Conservation (phyloP, 2,888 invertebrate species). For the Cantharis rufa region DNA sequence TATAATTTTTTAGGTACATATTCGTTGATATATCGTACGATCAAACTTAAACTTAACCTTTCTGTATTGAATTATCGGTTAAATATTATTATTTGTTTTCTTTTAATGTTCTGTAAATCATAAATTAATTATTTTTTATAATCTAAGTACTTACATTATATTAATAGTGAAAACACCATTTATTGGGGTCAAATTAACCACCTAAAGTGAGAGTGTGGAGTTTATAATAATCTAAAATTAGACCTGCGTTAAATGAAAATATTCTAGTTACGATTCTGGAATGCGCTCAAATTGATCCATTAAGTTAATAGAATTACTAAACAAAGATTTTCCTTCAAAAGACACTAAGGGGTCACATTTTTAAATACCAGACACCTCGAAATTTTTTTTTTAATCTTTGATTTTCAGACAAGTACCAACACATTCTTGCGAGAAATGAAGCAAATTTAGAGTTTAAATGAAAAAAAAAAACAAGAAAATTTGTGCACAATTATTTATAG, state of each 20-base stretch:
- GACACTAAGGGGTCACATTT: too few relatives aligned
- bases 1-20: not conserved
- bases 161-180: not conserved
- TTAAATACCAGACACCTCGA: not conserved
- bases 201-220: not conserved
- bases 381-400: not conserved
- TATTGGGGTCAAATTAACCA: not conserved
- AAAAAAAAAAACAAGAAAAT: not conserved
- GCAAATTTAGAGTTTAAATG: not conserved
- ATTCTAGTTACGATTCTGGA: not conserved
- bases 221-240: not conserved
- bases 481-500: not conserved
- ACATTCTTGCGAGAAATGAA: not conserved
- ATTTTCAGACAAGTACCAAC: not conserved
- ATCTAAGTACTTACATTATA: not conserved
- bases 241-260: not conserved
- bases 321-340: too few relatives aligned
- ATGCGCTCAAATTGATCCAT: not conserved
- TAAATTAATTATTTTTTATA: not conserved
- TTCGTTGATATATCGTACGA: not conserved
- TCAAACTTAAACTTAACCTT: not conserved
- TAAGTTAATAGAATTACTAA: too few relatives aligned
- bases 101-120: not conserved
- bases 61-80: not conserved
- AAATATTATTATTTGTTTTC: not conserved